Conservation (phyloP, 2,888 invertebrate genomes). For the Polymixis flavicincta region DNA sequence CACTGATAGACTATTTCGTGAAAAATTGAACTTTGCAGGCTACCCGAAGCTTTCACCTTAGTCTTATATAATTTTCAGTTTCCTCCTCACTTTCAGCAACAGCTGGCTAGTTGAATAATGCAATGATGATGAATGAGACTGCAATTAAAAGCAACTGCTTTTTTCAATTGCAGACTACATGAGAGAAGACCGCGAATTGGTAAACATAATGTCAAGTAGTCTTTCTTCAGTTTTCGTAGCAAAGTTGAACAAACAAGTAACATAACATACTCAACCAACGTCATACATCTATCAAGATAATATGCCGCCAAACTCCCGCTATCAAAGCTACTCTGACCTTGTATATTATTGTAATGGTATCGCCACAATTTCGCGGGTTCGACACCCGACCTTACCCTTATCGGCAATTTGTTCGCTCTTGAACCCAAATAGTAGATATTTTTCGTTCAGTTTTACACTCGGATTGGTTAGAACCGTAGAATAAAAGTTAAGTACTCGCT, state of each 20-base stretch:
- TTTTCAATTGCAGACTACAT: background rate
- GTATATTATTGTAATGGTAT: conserved; percentile 57
- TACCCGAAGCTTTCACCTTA: too few species aligned
- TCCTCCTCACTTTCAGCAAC: background rate
- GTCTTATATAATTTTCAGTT: background rate
- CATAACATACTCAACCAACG: background rate
- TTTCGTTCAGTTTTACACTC: conserved; percentile 25
- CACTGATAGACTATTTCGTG: too few species aligned
- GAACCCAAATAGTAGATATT: conserved; percentile 41
- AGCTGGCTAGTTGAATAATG: background rate
- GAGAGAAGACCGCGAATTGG: background rate
- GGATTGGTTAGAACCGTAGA: conserved; percentile 17
- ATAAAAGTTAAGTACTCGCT: conserved; percentile 38
- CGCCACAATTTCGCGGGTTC: conserved; percentile 66
- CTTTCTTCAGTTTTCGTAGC: background rate
- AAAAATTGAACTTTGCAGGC: too few species aligned
- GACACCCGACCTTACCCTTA: conserved; percentile 64
- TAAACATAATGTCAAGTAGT: background rate
- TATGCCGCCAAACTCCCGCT: conserved; percentile 7
- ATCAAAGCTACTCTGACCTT: conserved; percentile 65
- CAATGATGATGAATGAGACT: too few species aligned
- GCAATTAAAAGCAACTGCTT: background rate
- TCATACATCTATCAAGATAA: conserved; percentile 33
- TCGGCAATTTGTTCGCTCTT: conserved; percentile 61
- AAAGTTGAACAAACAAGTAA: background rate